Percentiles rank a stretch among this genome's conserved stretches.
These are phyloP conservation scores for Pollachius pollachius DNA, from an alignment of 2,113 vertebrate species.

Conservation along the genomic window DNA sequence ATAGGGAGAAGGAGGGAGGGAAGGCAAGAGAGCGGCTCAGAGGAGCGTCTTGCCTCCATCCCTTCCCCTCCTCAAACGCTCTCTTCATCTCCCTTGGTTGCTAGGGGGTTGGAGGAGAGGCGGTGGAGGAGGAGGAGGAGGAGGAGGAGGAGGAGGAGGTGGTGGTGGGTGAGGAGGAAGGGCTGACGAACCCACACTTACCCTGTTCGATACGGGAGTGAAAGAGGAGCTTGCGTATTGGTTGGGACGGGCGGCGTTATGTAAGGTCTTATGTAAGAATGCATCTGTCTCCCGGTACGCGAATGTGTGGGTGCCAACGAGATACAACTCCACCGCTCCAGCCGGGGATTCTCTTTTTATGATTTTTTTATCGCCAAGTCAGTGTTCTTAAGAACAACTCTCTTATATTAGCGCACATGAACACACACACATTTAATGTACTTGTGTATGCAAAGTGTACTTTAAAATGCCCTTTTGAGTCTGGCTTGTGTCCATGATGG, in stretches of 20 bases:
- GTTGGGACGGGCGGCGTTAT: conserved; percentile 61
- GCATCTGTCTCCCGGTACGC: conserved; percentile 71
- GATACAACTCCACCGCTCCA: conserved; percentile 50
- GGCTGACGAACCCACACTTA: conserved; percentile 47
- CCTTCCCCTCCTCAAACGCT: conserved; percentile 15
- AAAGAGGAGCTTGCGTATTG: conserved; percentile 58
- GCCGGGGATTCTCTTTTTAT: neutral
- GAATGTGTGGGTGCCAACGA: conserved; percentile 67
- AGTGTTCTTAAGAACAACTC: conserved; percentile 8
- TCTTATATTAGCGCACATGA: conserved; percentile 21
- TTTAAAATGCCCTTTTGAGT: conserved; percentile 49
- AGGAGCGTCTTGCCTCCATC: conserved; percentile 11
- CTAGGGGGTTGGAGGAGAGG: neutral
- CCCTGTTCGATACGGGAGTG: conserved; percentile 39
- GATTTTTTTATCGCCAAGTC: no score
- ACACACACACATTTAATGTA: conserved; percentile 36
- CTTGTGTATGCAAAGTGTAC: neutral
- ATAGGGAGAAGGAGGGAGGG: conserved; percentile 7
- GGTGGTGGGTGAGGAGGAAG: conserved; percentile 36
- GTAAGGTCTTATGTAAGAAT: conserved; percentile 76
- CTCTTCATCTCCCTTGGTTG: conserved; percentile 37
- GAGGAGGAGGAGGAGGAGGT: conserved; percentile 1
- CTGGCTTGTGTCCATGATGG: conserved; percentile 32
- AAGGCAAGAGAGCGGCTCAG: conserved; percentile 10
- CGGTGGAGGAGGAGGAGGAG: conserved; percentile 7